Evolutionary conservation across 2,113 vertebrate species (phyloP), one percentile per base, ranked within the genome.

Genomic region (Clarias magur): DNA sequence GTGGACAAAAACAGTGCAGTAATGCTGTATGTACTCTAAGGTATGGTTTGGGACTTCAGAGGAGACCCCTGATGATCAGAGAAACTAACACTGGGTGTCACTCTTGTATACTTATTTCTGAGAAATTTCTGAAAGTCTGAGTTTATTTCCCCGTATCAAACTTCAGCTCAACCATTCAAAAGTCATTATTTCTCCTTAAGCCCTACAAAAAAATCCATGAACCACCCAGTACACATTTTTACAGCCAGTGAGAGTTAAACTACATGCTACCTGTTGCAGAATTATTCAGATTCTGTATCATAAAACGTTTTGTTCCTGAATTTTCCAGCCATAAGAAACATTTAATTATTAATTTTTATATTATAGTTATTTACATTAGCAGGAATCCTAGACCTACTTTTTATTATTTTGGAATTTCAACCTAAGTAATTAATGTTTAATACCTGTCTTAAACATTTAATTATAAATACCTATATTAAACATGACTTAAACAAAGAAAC

Each of bases 51-150:
- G n/a, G 54, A 11, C 16, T 3, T n/a, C 9, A 4, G 76, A 78
- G 54, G 1, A 59, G 16, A 30, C 3, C 17, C 57, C 78, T 38
- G 27, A 19, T 4, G 56, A 19, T 80, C 30, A 75, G 16, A 21
- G 38, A 60, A 73, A 84, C 27, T 9, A 75, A 38, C 68, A 62
- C 83, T 63, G 38, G 57, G 34, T 59, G 57, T 85, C 72, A 53
- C 12, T 65, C 25, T 78, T 60, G 56, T 17, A 80, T 38, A 80
- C 56, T 38, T 80, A 23, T 60, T 80, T 34, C 27, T 59, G 27
- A 80, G 12, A 9, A 79, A 10, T 27, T 8, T 0, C 54, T 3
- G 17, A 30, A 3, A 79, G 76, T 30, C 16, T 0, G 6, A 2
- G 19, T 72, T 48, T 3, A 21, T 42, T n/a, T n/a, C 19, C 19